A percentile compares a stretch with the other conserved stretches of the same genome.
Evolutionary conservation across 1,140 invertebrate species (phyloP).

Genomic region (Varroa destructor): DNA sequence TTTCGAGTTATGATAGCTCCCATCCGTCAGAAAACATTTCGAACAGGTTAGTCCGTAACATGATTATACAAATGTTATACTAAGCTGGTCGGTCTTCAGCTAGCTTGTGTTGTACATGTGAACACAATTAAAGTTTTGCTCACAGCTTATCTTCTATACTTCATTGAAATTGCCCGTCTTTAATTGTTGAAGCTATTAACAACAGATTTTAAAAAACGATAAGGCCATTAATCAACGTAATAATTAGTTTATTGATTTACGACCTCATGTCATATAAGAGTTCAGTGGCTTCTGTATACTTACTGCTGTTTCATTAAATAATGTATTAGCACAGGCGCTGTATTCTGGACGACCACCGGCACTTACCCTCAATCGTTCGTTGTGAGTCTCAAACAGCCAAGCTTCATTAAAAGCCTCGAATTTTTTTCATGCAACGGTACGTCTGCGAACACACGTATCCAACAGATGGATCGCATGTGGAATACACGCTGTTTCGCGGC

Average conservation of each 20-base stretch:
- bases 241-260: not conserved
- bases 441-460: not conserved
- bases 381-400: not conserved
- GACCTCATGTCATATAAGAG: not conserved
- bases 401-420: not conserved
- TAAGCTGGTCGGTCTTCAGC: too few relatives aligned
- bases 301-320: not conserved
- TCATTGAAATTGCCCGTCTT: too few relatives aligned
- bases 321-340: not conserved
- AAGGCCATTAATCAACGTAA: too few relatives aligned
- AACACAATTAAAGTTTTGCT: too few relatives aligned
- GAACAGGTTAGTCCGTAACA: not conserved
- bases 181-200: too few relatives aligned
- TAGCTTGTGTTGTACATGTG: too few relatives aligned
- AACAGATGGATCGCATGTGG: too few relatives aligned
- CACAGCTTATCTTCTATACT: too few relatives aligned
- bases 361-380: conserved; percentile 1
- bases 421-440: conserved; percentile 21
- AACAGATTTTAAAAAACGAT: too few relatives aligned
- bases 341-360: conserved; percentile 17
- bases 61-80: too few relatives aligned
- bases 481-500: too few relatives aligned
- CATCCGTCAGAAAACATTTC: conserved; percentile 4
- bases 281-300: not conserved
- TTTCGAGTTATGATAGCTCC: not conserved